Conservation (phyloP, 30 jellyfish, hydroid and myxozoan genomes). For the Mastigias papua region DNA sequence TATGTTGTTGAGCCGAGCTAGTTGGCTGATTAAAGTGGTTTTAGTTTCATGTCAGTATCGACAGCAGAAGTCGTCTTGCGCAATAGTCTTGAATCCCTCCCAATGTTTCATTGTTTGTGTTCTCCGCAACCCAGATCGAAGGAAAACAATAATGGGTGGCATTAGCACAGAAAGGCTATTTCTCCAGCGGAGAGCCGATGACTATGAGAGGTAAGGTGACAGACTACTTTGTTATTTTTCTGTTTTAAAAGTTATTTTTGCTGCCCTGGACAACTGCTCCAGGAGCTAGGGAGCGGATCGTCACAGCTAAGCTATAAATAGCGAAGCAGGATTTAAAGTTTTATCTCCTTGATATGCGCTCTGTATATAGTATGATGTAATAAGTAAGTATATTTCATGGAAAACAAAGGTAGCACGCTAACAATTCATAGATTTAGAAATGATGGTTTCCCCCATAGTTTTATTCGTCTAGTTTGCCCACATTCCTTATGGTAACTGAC, state of each 20-base stretch:
- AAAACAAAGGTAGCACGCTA: no score
- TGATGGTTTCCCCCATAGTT: no score
- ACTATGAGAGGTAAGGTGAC: slow-evolving; percentile 60
- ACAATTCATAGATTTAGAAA: no score
- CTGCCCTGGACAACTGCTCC: not conserved
- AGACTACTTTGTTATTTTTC: not conserved
- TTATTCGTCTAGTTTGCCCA: no score
- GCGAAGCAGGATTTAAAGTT: not conserved
- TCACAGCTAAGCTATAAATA: not conserved
- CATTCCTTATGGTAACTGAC: no score
- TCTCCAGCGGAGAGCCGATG: slow-evolving; percentile 41
- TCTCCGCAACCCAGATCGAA: slow-evolving; percentile 58
- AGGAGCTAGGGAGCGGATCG: not conserved
- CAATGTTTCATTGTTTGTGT: not conserved
- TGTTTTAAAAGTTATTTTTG: not conserved
- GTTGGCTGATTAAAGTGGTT: not conserved
- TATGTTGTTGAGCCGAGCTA: not conserved
- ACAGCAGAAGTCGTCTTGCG: not conserved
- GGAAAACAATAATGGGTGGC: slow-evolving; percentile 89
- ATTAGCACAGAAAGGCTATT: slow-evolving; percentile 47
- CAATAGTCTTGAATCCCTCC: not conserved
- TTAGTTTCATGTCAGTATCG: not conserved
- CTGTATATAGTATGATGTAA: no score
- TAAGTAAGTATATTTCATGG: no score
- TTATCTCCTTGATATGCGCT: not conserved